A percentile compares a stretch with the other conserved stretches of the same genome.
These are phyloP conservation scores for Enteromius treurensis DNA, from an alignment of 2,797 vertebrate genomes.

Conservation along the genomic window DNA sequence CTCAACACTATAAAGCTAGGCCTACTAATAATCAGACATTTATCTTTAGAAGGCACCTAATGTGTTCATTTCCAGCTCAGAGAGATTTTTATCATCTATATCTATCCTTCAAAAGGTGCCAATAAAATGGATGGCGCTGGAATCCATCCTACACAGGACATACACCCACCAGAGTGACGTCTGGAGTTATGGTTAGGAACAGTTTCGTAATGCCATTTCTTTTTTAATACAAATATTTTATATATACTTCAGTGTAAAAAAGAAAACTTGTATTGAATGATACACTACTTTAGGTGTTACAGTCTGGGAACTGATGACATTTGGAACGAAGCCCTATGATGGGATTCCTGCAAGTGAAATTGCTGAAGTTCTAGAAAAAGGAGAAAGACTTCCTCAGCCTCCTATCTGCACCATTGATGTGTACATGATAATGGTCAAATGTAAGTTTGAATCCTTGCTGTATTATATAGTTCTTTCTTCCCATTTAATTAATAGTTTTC, in stretches of 20 bases:
- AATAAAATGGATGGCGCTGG: conserved; percentile 99
- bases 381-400: conserved; percentile 95
- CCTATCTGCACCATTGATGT: conserved; percentile 98
- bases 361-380: conserved; percentile 92
- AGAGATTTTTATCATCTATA: not conserved
- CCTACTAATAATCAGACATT: not conserved
- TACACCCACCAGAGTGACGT: conserved; percentile 99
- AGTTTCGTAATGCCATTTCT: not conserved
- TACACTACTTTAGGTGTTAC: conserved; percentile 85
- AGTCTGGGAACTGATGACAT: conserved; percentile 99
- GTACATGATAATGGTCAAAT: conserved; percentile 99
- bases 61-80: not conserved
- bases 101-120: conserved; percentile 83
- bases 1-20: not conserved
- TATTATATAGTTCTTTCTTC: not conserved
- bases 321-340: conserved; percentile 95
- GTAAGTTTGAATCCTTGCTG: conserved; percentile 75
- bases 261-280: not conserved
- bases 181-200: conserved; percentile 94
- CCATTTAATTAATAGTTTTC: not conserved
- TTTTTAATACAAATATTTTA: not conserved
- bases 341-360: conserved; percentile 95
- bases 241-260: not conserved
- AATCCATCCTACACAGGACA: conserved; percentile 94
- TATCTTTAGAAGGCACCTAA: not conserved